These are phyloP conservation scores for Ganaspis brasiliensis DNA, from an alignment of 2,888 invertebrate species.

Conservation along the genomic window DNA sequence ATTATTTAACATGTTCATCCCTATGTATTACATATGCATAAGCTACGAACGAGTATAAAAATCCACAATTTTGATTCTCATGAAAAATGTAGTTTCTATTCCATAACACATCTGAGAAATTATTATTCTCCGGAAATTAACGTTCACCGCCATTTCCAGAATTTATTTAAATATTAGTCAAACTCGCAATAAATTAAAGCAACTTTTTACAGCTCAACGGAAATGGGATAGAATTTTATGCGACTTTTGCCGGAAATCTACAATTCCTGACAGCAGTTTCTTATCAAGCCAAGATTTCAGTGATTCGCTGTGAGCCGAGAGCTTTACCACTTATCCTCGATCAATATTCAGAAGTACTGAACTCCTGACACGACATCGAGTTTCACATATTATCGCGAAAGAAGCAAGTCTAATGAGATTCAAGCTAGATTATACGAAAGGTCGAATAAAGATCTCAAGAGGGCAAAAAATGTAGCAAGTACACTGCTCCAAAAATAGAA, in stretches of 20 bases:
- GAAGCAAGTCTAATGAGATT: background rate
- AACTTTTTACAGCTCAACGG: background rate
- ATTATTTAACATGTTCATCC: no score
- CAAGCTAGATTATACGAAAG: background rate
- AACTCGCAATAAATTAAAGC: background rate
- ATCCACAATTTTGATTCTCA: no score
- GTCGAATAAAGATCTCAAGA: background rate
- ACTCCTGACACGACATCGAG: background rate
- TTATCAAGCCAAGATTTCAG: background rate
- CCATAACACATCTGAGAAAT: no score
- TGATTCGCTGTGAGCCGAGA: background rate
- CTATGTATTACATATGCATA: no score
- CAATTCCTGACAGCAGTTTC: background rate
- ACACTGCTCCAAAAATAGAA: no score
- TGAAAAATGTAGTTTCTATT: no score
- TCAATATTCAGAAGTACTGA: background rate
- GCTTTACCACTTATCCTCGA: background rate
- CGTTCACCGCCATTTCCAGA: background rate
- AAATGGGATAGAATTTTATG: no score
- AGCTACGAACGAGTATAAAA: no score
- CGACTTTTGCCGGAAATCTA: no score
- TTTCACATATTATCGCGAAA: slow-evolving; percentile 23
- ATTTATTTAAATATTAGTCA: background rate
- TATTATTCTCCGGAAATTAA: background rate
- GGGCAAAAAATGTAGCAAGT: no score